phyloP scores from a whole-genome alignment of 1,140 invertebrate genomes.

The Drosophila tristis region DNA sequence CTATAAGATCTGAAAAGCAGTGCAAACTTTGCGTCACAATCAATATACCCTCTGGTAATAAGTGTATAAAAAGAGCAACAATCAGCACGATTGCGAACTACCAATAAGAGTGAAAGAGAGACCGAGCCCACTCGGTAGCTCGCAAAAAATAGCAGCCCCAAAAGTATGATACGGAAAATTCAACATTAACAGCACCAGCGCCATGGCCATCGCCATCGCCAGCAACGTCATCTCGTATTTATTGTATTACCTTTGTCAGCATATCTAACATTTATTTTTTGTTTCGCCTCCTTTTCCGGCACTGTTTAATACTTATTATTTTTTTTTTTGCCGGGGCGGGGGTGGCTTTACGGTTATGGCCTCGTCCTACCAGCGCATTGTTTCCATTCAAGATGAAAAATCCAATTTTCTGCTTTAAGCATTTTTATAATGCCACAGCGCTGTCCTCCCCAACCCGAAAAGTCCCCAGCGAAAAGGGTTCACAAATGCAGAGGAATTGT shows the following conservation, averaged over 20 bases:
- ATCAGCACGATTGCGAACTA: conserved; percentile 46
- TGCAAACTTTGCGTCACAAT: too few relatives aligned
- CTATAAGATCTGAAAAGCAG: too few relatives aligned
- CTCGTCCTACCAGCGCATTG: conserved; percentile 31
- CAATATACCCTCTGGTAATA: too few relatives aligned
- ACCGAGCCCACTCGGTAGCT: too few relatives aligned
- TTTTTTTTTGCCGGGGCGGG: conserved; percentile 54
- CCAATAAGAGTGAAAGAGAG: conserved; percentile 4
- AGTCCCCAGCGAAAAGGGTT: conserved; percentile 57
- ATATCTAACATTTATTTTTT: conserved; percentile 76
- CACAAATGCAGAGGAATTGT: conserved; percentile 47
- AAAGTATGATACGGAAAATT: conserved; percentile 73
- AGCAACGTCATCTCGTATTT: conserved; percentile 75
- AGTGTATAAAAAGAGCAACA: conserved; percentile 6
- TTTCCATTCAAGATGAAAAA: conserved; percentile 76
- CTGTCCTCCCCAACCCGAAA: neutral
- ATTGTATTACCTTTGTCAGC: conserved; percentile 81
- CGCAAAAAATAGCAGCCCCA: conserved; percentile 20
- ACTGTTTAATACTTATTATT: conserved; percentile 81
- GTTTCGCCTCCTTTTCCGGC: conserved; percentile 54
- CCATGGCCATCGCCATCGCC: conserved; percentile 24
- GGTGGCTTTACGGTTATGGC: conserved; percentile 71
- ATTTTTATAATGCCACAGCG: conserved; percentile 63
- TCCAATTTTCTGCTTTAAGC: conserved; percentile 79
- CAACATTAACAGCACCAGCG: conserved; percentile 63